Percentiles rank a stretch among this genome's conserved stretches.
Evolutionary conservation across 2,113 vertebrate species (phyloP).

Genomic region (Phoxinus phoxinus): DNA sequence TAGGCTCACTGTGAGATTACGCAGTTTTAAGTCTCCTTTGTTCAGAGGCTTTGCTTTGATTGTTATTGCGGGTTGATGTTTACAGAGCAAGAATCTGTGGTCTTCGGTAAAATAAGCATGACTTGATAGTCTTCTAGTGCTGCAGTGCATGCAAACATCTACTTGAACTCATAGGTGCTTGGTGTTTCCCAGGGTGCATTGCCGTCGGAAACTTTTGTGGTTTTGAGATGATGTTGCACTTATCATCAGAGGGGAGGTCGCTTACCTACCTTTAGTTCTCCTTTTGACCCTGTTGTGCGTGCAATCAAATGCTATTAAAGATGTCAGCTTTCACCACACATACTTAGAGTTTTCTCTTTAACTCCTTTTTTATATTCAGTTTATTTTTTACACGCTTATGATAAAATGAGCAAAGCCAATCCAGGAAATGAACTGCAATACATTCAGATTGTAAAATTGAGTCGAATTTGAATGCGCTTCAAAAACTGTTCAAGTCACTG

Average conservation of each 20-base stretch:
- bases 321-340: not conserved
- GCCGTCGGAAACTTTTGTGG: slow-evolving; percentile 61
- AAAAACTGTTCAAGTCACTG: not conserved
- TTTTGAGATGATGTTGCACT: slow-evolving; percentile 52
- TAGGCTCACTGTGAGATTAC: not conserved
- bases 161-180: not conserved
- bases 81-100: slow-evolving; percentile 5
- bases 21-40: not conserved
- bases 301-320: not conserved
- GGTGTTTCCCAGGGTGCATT: slow-evolving; percentile 46
- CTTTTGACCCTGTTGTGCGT: slow-evolving; percentile 18
- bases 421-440: not conserved
- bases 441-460: not conserved
- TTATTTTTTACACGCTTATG: not conserved
- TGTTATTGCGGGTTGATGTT: not conserved
- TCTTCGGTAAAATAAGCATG: slow-evolving; percentile 24
- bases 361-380: not conserved
- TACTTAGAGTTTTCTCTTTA: not conserved
- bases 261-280: slow-evolving; percentile 37
- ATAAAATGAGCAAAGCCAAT: not conserved
- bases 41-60: not conserved
- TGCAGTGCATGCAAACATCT: slow-evolving; percentile 25
- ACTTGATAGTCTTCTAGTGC: slow-evolving; percentile 5
- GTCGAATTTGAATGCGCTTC: not conserved
- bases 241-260: slow-evolving; percentile 34